Conservation (phyloP, 2,888 invertebrate genomes). For the Nasonovia ribisnigri region DNA sequence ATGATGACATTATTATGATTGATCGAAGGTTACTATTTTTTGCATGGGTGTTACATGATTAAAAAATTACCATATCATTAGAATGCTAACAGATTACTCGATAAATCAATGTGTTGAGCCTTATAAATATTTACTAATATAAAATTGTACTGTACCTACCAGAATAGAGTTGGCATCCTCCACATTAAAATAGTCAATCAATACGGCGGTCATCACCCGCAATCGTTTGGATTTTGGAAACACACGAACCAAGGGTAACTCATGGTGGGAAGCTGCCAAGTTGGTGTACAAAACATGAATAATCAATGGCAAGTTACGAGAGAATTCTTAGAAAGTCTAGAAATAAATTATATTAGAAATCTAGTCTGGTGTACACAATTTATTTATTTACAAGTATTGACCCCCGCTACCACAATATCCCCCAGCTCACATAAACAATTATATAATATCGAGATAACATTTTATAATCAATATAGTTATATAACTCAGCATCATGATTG, state of each 20-base stretch:
- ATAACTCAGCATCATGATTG: not conserved
- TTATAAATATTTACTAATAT: not conserved
- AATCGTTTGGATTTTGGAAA: not conserved
- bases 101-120: not conserved
- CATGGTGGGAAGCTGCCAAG: not conserved
- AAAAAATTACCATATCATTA: not conserved
- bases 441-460: not conserved
- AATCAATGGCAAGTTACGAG: not conserved
- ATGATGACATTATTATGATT: not conserved
- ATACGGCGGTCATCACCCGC: not conserved
- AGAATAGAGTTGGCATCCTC: not conserved
- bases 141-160: not conserved
- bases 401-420: not conserved
- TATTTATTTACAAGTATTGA: not conserved
- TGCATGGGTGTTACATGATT: not conserved
- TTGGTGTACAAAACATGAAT: not conserved
- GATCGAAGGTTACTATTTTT: not conserved
- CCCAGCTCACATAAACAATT: not conserved
- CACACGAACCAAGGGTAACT: not conserved
- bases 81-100: not conserved
- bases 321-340: not conserved
- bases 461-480: not conserved
- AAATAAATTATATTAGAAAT: conserved; percentile 5
- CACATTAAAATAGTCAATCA: not conserved
- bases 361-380: not conserved